A percentile compares a stretch with the other conserved stretches of the same genome.
These are phyloP conservation scores for Erpornis zantholeuca DNA, from an alignment of 2,113 vertebrate species.

Conservation along the genomic window DNA sequence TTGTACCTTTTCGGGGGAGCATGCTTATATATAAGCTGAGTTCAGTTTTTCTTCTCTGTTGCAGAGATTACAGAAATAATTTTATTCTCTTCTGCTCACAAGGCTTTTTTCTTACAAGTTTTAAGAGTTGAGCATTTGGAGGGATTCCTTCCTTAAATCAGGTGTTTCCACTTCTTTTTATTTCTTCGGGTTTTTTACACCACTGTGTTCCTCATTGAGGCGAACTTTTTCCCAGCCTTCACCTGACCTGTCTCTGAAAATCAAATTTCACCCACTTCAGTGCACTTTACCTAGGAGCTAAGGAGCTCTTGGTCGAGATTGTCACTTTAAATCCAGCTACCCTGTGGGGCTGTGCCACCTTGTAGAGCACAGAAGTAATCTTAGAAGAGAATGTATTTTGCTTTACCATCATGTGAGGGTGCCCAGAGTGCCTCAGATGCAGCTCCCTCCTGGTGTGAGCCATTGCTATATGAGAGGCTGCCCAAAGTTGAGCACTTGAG, in stretches of 20 bases:
- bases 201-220: background rate
- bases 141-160: background rate
- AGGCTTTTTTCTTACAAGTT: background rate
- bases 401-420: background rate
- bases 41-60: background rate
- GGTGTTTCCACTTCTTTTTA: background rate
- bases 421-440: background rate
- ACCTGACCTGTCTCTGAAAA: background rate
- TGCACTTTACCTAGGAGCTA: background rate
- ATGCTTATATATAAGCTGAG: background rate
- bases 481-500: background rate
- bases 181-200: background rate
- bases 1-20: accelerated
- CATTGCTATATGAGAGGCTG: background rate
- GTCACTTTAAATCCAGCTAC: background rate
- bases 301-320: background rate
- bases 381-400: background rate
- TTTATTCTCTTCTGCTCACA: background rate
- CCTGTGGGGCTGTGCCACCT: background rate
- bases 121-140: background rate
- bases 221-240: background rate
- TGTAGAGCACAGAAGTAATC: background rate
- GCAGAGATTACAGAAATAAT: background rate
- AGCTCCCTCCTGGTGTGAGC: background rate
- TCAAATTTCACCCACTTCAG: background rate